Evolutionary conservation across 1,140 invertebrate genomes (phyloP).

Genomic region (Physella acuta): DNA sequence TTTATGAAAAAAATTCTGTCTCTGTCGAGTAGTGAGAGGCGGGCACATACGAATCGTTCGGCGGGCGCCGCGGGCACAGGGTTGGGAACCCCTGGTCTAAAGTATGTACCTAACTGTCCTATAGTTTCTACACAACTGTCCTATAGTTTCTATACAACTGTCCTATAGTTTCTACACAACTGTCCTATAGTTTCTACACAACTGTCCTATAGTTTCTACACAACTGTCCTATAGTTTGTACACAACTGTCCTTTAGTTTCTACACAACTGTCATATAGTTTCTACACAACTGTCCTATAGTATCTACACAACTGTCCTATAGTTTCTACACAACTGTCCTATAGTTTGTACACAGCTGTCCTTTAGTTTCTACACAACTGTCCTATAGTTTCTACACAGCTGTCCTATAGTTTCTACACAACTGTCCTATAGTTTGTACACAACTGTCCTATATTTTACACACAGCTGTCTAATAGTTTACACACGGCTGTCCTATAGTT

Average conservation of each 20-base stretch:
- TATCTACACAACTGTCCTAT: neutral
- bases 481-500: neutral
- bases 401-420: neutral
- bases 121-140: neutral
- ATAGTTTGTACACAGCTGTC: neutral
- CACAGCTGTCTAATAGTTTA: neutral
- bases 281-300: neutral
- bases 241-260: neutral
- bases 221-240: neutral
- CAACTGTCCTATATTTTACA: neutral
- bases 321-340: neutral
- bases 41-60: neutral
- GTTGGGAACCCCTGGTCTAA: neutral
- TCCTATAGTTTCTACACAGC: constrained; percentile 1
- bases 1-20: no score
- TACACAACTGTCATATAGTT: neutral
- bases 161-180: neutral
- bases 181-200: neutral
- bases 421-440: neutral
- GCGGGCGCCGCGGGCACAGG: no score
- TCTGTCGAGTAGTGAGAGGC: no score
- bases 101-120: neutral
- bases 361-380: neutral
- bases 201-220: neutral
- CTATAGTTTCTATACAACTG: neutral